Conservation (phyloP, 2,113 vertebrate species). For the Thunnus maccoyii region DNA sequence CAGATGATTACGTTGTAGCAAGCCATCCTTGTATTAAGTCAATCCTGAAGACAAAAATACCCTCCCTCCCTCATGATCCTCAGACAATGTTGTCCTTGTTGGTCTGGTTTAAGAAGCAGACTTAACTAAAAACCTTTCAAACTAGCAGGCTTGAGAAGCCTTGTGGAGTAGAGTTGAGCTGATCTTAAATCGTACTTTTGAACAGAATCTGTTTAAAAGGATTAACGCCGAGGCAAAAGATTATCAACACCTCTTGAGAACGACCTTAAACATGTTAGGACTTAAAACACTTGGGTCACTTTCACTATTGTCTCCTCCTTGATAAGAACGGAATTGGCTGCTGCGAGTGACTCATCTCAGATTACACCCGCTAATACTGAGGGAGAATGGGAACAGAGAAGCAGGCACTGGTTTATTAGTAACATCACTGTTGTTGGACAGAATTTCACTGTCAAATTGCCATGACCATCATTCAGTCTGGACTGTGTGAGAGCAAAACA, state of each 20-base stretch:
- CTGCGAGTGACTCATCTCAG: slow-evolving; percentile 22
- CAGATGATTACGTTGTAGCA: slow-evolving; percentile 50
- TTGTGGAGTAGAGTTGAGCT: neutral
- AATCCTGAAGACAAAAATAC: slow-evolving; percentile 64
- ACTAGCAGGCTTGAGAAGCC: slow-evolving; percentile 12
- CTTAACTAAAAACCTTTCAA: slow-evolving; percentile 39
- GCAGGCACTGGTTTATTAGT: slow-evolving; percentile 22
- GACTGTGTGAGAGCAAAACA: slow-evolving; percentile 20
- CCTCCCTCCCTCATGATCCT: slow-evolving; percentile 43
- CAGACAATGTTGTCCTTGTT: slow-evolving; percentile 61
- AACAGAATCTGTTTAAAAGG: slow-evolving; percentile 56
- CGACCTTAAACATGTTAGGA: slow-evolving; percentile 41
- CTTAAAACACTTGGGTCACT: slow-evolving; percentile 30
- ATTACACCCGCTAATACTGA: slow-evolving; percentile 38
- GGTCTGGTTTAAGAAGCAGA: slow-evolving; percentile 21
- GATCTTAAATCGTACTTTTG: slow-evolving; percentile 7
- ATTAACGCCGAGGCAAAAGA: slow-evolving; percentile 58
- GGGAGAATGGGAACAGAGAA: slow-evolving; percentile 8
- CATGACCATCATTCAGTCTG: slow-evolving; percentile 20
- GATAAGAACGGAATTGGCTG: slow-evolving; percentile 44
- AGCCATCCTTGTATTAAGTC: slow-evolving; percentile 36
- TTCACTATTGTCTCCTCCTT: slow-evolving; percentile 31
- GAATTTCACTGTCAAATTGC: slow-evolving; percentile 23
- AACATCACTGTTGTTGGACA: slow-evolving; percentile 28
- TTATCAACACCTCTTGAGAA: slow-evolving; percentile 61